Evolutionary conservation across 2,797 vertebrate genomes (phyloP).

Genomic region (Spinus olivaceus): DNA sequence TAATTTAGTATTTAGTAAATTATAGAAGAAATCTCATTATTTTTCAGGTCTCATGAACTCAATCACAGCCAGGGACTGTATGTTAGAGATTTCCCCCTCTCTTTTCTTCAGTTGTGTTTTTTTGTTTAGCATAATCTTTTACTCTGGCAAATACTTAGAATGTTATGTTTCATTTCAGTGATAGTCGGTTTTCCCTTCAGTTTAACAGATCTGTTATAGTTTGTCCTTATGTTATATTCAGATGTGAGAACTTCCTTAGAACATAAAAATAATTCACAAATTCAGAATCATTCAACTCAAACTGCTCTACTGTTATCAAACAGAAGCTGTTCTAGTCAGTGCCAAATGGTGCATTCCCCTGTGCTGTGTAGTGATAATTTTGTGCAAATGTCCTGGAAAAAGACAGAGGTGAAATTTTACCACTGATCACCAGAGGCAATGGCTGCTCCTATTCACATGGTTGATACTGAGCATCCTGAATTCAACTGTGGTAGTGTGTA

Average conservation of each 20-base stretch:
- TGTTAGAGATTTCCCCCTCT: neutral
- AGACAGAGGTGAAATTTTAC: neutral
- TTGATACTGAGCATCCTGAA: neutral
- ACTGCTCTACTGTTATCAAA: neutral
- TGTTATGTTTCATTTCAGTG: neutral
- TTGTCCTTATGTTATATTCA: neutral
- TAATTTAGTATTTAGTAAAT: neutral
- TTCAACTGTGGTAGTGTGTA: neutral
- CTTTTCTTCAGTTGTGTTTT: neutral
- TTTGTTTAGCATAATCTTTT: neutral
- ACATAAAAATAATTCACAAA: neutral
- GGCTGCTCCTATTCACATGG: neutral
- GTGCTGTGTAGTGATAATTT: neutral
- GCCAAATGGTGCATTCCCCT: neutral
- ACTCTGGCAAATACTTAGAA: neutral
- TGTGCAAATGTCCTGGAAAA: neutral
- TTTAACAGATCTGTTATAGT: neutral
- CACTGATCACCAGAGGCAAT: neutral
- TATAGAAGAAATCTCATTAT: neutral
- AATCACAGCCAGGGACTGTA: neutral
- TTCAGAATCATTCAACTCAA: neutral
- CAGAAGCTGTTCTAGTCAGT: neutral
- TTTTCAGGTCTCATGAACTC: neutral
- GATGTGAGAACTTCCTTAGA: neutral
- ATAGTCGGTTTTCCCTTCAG: neutral